Percentiles rank a stretch among this genome's conserved stretches.
These are phyloP conservation scores for Aradophagus sp. DNA, from an alignment of 1,140 invertebrate species.

Conservation along the genomic window DNA sequence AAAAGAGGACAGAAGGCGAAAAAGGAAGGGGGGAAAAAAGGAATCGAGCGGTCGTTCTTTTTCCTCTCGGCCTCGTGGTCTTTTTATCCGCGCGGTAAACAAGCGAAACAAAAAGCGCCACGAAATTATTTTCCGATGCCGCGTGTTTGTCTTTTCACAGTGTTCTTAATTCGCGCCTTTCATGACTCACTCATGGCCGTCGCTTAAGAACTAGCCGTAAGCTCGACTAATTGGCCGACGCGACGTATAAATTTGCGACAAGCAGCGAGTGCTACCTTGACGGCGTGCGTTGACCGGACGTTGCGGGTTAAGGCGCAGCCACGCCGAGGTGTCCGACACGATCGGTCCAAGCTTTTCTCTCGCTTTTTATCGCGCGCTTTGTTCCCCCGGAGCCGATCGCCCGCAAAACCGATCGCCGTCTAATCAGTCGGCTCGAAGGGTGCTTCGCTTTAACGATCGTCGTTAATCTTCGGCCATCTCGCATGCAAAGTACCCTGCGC, in stretches of 20 bases:
- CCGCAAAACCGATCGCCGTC: constrained; percentile 37
- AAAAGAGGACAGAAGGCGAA: too few species aligned
- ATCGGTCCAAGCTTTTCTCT: constrained; percentile 45
- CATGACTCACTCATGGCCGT: constrained; percentile 56
- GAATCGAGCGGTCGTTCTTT: too few species aligned
- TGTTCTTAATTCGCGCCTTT: constrained; percentile 59
- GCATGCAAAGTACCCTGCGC: neutral
- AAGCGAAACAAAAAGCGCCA: constrained; percentile 30
- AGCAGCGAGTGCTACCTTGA: constrained; percentile 56
- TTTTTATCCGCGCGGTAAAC: constrained; percentile 11
- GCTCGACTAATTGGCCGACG: constrained; percentile 58
- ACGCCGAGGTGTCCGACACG: constrained; percentile 40
- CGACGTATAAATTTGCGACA: constrained; percentile 59
- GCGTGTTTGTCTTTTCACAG: constrained; percentile 49
- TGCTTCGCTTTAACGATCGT: constrained; percentile 43
- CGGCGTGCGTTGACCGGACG: constrained; percentile 56
- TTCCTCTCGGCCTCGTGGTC: too few species aligned
- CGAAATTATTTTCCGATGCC: constrained; percentile 50
- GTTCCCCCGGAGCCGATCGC: constrained; percentile 18
- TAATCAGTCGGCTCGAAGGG: constrained; percentile 40
- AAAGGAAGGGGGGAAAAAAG: too few species aligned
- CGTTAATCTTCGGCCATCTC: constrained; percentile 27
- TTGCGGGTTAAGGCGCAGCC: constrained; percentile 44
- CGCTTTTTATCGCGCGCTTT: constrained; percentile 38
- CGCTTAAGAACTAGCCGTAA: constrained; percentile 56